Base-by-base conservation (phyloP, 2,888 invertebrate species). In the Mongoloraphidia duomilia region DNA sequence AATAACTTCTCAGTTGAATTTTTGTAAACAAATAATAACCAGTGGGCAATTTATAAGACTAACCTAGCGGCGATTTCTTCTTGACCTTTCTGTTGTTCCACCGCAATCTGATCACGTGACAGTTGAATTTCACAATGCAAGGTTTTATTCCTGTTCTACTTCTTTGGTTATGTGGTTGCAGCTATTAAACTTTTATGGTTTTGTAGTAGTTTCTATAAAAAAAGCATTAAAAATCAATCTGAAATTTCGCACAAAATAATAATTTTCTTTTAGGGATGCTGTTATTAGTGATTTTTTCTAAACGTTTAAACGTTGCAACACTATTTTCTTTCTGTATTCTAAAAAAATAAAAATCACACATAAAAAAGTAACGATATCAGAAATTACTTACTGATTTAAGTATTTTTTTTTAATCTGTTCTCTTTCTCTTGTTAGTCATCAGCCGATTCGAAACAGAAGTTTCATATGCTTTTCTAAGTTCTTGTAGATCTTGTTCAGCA, bases 141-240 rank as follows among this genome's bases (percentile, higher is more conserved):
- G 8, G 78, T 84, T 26, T 78, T 79, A 76, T 55, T 84, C 83
- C 58, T 80, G 80, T 2, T 79, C 77, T 52, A 80, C 79, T 68
- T 94, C 92, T 61, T 89, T 84, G 1, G 90, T 91, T n/a, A 94
- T n/a, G n/a, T 80, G 61, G 86, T 83, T 6, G 90, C 85, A 54
- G 85, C 82, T 56, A 98, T 95, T 52, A 97, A 73, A 65, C 96
- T 92, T 66, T 94, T 91, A 49, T 89, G 82, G 53, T 85, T 80
- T 57, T 82, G 82, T 53, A 97, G 73, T 49, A 97, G 72, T 60
- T 94, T 94, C 81, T 84, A 56, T 34, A 57, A 49, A 11, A 44
- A 55, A 40, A 41, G 41, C 40, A 35, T 11, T 41, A n/a, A 36
- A 35, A 12, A 39, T 47, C 33, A 34, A 11, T 33, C 8, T 8